Evolutionary conservation across 2,888 invertebrate species (phyloP).

Genomic region (Sclerodermus sp.): DNA sequence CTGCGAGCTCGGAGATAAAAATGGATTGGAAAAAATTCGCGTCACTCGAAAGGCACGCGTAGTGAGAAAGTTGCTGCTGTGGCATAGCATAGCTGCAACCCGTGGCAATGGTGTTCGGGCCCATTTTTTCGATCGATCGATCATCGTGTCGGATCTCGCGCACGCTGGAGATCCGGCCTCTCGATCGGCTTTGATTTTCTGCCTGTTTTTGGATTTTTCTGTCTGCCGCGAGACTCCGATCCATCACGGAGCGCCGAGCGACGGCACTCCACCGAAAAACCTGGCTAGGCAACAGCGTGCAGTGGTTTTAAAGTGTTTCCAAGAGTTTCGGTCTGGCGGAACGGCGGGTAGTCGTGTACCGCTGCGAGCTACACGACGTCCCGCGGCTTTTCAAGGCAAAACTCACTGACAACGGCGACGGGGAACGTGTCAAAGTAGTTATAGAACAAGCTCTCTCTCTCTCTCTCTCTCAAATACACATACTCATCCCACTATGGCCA

Average conservation of each 20-base stretch:
- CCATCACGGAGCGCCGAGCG: no score
- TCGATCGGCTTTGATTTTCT: slow-evolving; percentile 4
- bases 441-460: slow-evolving; percentile 35
- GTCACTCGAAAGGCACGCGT: no score
- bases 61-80: no score
- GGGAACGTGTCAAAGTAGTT: slow-evolving; percentile 55
- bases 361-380: slow-evolving; percentile 47
- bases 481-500: slow-evolving; percentile 20
- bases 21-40: no score
- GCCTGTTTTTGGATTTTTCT: slow-evolving; percentile 4
- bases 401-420: slow-evolving; percentile 48
- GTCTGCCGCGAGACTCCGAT: slow-evolving; percentile 17
- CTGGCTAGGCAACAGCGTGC: background rate
- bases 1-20: no score
- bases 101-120: no score
- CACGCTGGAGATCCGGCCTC: slow-evolving; percentile 2
- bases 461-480: no score
- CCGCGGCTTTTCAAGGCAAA: slow-evolving; percentile 48
- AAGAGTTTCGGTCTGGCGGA: slow-evolving; percentile 19
- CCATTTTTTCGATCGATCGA: no score
- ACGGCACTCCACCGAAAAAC: no score
- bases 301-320: slow-evolving; percentile 26
- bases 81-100: no score
- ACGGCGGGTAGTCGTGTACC: slow-evolving; percentile 20
- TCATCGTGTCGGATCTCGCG: no score